Evolutionary conservation across 2,888 invertebrate species (phyloP).

Genomic region (Cabera pusaria): DNA sequence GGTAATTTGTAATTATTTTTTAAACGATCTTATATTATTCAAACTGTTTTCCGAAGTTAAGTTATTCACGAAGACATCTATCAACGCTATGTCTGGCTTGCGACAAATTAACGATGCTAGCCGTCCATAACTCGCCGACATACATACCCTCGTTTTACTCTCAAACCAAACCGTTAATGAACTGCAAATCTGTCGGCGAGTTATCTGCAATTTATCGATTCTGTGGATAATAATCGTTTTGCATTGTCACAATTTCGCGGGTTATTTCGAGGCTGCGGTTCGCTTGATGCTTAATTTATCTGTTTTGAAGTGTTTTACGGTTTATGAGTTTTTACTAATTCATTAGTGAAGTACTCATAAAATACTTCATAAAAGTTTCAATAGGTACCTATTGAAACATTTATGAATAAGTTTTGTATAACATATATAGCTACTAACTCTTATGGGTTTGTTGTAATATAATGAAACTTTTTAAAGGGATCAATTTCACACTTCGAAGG

Average conservation of each 20-base stretch:
- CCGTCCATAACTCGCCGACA: slow-evolving; percentile 42
- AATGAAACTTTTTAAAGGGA: no score
- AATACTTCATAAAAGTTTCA: no score
- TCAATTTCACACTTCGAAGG: no score
- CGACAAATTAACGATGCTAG: slow-evolving; percentile 78
- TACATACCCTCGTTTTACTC: slow-evolving; percentile 40
- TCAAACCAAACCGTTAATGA: slow-evolving; percentile 59
- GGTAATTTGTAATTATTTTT: no score
- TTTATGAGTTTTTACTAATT: no score
- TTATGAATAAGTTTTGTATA: no score
- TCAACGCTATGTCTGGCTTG: slow-evolving; percentile 57
- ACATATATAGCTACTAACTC: no score
- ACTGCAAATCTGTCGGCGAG: slow-evolving; percentile 73
- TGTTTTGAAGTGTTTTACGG: no score
- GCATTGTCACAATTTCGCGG: slow-evolving; percentile 39
- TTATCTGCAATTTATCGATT: slow-evolving; percentile 61
- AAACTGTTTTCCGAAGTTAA: slow-evolving; percentile 45
- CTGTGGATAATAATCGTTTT: slow-evolving; percentile 28
- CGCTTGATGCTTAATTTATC: slow-evolving; percentile 28
- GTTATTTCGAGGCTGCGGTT: slow-evolving; percentile 38
- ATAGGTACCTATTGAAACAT: no score
- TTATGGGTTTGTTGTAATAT: no score
- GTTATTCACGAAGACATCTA: slow-evolving; percentile 71
- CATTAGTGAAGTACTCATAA: no score
- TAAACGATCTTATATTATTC: no score